Evolutionary conservation across 2,113 vertebrate genomes (phyloP).

Genomic region (Orycteropus afer): DNA sequence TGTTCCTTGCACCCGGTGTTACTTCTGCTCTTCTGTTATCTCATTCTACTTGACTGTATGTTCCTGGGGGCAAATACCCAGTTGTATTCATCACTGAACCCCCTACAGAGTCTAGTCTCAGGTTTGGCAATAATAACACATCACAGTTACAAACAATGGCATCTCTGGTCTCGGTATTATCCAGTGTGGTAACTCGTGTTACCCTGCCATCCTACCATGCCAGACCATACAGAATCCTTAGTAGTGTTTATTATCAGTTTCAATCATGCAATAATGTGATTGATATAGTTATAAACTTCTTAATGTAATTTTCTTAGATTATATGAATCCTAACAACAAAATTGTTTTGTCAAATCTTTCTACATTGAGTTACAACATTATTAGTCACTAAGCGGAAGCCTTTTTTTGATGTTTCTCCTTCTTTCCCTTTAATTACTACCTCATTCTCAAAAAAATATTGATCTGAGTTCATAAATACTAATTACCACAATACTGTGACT

Average conservation of each 20-base stretch:
- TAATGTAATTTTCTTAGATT: not conserved
- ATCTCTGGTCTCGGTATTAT: not conserved
- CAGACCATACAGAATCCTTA: not conserved
- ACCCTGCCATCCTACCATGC: not conserved
- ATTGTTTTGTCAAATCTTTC: not conserved
- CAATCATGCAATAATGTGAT: not conserved
- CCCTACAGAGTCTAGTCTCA: not conserved
- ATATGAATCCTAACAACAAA: too few species aligned
- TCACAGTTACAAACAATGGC: not conserved
- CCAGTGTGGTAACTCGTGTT: not conserved
- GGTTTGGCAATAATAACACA: not conserved
- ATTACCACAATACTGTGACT: not conserved
- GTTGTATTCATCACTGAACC: not conserved
- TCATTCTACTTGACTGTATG: not conserved
- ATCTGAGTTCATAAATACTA: not conserved
- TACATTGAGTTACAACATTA: not conserved
- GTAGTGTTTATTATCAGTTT: not conserved
- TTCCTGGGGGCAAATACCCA: slow-evolving; percentile 10
- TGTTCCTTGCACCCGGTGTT: not conserved
- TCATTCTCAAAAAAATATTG: not conserved
- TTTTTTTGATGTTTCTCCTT: not conserved
- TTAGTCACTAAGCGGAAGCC: not conserved
- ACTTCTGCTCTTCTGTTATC: not conserved
- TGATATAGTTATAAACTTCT: not conserved
- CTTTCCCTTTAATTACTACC: not conserved